phyloP scores from a whole-genome alignment of 2,113 vertebrate species.

The Phalacrocorax carbo region DNA sequence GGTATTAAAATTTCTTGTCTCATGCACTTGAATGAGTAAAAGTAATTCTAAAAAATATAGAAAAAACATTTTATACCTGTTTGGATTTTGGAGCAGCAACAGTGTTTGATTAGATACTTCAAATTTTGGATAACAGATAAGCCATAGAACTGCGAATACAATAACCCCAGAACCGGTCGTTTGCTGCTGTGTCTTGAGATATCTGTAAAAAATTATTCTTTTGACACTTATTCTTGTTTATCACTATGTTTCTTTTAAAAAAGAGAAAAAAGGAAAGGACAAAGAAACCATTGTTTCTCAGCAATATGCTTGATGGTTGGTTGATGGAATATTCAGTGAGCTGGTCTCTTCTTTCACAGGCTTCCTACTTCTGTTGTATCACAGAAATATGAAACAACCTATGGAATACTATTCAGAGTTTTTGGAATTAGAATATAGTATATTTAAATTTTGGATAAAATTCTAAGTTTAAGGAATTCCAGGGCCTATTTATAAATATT shows the following conservation, averaged over 20 bases:
- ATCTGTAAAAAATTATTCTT: neutral
- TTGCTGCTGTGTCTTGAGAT: neutral
- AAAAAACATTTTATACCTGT: neutral
- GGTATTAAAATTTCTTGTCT: neutral
- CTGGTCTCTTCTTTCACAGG: neutral
- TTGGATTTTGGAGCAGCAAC: neutral
- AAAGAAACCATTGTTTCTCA: neutral
- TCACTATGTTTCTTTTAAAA: neutral
- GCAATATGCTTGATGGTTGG: neutral
- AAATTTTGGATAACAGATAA: neutral
- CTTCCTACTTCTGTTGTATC: neutral
- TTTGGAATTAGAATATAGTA: neutral
- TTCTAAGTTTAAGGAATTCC: neutral
- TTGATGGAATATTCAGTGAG: neutral
- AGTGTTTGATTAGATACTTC: neutral
- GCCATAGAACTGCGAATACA: neutral
- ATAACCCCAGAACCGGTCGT: neutral
- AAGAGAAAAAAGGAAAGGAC: neutral
- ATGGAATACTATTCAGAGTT: neutral
- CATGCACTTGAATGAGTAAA: neutral
- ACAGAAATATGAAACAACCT: neutral
- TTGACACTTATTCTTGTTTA: neutral
- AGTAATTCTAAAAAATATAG: neutral
- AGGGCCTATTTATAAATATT: neutral
- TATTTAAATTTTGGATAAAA: neutral